Conservation (phyloP, 1,140 invertebrate genomes). For the Drosophila gunungcola region DNA sequence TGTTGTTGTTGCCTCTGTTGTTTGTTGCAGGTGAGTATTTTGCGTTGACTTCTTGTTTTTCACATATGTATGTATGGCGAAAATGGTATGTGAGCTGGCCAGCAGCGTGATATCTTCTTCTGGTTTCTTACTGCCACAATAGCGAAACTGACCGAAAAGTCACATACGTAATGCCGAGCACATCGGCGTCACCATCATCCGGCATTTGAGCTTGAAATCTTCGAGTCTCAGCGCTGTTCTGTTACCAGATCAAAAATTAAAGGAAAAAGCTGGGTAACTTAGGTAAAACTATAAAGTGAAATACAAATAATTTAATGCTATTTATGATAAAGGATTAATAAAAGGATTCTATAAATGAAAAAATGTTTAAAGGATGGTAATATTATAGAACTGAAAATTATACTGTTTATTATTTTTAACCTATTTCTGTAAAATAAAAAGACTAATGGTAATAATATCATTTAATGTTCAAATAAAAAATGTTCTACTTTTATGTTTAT, state of each 20-base stretch:
- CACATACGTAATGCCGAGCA: conserved; percentile 58
- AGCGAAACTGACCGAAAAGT: conserved; percentile 63
- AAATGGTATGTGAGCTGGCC: conserved; percentile 67
- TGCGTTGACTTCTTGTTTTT: conserved; percentile 68
- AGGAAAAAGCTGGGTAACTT: neutral
- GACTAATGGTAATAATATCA: no score
- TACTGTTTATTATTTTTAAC: no score
- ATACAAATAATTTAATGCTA: no score
- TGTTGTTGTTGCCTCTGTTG: conserved; percentile 38
- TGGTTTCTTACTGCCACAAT: conserved; percentile 56
- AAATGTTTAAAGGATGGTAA: no score
- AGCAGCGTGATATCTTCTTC: conserved; percentile 68
- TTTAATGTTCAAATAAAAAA: no score
- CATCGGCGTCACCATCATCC: conserved; percentile 23
- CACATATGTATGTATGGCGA: conserved; percentile 26
- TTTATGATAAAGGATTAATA: no score
- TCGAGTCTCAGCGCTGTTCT: conserved; percentile 5
- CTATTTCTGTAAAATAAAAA: no score
- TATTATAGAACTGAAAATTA: no score
- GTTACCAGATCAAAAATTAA: conserved; percentile 14
- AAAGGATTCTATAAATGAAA: no score
- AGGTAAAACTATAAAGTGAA: neutral
- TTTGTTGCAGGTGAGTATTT: conserved; percentile 80
- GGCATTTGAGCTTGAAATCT: conserved; percentile 19
- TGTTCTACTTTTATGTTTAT: no score